Percentiles rank a stretch among this genome's conserved stretches.
Conservation (phyloP, 2,113 vertebrate species). For the Aviceda subcristata region DNA sequence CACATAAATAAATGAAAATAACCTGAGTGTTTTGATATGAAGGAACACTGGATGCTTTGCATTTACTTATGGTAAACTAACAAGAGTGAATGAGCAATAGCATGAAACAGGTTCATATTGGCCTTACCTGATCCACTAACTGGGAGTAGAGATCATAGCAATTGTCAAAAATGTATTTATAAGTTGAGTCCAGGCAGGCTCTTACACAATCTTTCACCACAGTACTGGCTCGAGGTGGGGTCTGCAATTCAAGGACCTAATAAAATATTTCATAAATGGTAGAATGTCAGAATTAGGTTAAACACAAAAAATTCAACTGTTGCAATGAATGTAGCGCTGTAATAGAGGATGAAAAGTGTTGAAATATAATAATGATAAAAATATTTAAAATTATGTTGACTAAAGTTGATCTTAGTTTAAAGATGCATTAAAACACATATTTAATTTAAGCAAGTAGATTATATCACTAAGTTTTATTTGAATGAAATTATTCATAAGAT, state of each 20-base stretch:
- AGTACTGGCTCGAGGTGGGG: slow-evolving; percentile 88
- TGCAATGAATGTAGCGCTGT: background rate
- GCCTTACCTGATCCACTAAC: slow-evolving; percentile 91
- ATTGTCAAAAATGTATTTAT: slow-evolving; percentile 97
- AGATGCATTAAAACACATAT: background rate
- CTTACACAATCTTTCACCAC: slow-evolving; percentile 96
- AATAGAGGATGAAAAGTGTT: background rate
- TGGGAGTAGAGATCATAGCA: slow-evolving; percentile 94
- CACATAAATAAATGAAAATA: background rate
- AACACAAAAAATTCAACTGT: background rate
- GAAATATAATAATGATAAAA: background rate
- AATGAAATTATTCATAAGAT: background rate
- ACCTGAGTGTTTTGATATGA: background rate
- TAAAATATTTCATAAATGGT: background rate
- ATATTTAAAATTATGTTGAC: background rate
- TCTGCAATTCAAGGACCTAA: slow-evolving; percentile 94
- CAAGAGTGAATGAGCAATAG: background rate
- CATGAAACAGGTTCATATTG: background rate
- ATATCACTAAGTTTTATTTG: background rate
- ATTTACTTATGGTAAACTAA: background rate
- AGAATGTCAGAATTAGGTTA: background rate
- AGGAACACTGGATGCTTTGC: background rate
- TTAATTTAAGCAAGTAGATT: background rate
- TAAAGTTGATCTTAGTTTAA: background rate
- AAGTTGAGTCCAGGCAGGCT: slow-evolving; percentile 94